Base-by-base conservation (phyloP, 2,113 vertebrate genomes). In the Chamaetylas fuelleborni region DNA sequence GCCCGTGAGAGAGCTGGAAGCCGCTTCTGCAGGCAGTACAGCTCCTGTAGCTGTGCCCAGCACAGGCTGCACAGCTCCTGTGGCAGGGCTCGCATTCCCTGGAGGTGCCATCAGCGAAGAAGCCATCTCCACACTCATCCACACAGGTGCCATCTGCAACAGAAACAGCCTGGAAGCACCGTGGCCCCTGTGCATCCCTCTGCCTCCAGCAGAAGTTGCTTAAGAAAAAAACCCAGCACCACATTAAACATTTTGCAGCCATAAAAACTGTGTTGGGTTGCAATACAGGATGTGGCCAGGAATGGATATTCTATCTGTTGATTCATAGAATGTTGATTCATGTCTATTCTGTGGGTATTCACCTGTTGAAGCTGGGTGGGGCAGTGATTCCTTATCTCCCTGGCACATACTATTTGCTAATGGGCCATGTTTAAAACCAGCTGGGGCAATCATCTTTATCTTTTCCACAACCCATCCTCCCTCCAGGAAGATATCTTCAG, bases 11-110 rank as follows among this genome's bases (percentile, higher is more conserved):
- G 33, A 98, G 95, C 0, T 76, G 95, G 76, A 98, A 87, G 12
- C 48, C 86, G 0, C 71, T 90, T 67, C 76, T 89, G 82, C 99
- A 99, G 8, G 96, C 93, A 89, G 98, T 98, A 28, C 99, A 99
- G 81, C 98, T 96, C 3, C 98, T 43, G 16, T 83, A 87, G 26
- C 54, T 94, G 8, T 97, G 98, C 28, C 99, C 99, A 5, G 89
- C 93, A 47, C 99, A 99, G 1, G 98, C 97, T 9, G 80, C 81
- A 58, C 99, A 99, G 83, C 86, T 73, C 11, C 28, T 93, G 84
- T 99, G 98, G 93, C 99, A 99, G 18, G 97, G 95, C 83, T 99
- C 98, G 1, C 99, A 99, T 34, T 98, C 98, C 71, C 83, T 97
- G 25, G 62, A 95, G 60, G 96, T 96, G 26, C 97, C 76, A 78